These are phyloP conservation scores for Drosophila aff. DNA, from an alignment of 1,140 invertebrate species.

Conservation along the genomic window DNA sequence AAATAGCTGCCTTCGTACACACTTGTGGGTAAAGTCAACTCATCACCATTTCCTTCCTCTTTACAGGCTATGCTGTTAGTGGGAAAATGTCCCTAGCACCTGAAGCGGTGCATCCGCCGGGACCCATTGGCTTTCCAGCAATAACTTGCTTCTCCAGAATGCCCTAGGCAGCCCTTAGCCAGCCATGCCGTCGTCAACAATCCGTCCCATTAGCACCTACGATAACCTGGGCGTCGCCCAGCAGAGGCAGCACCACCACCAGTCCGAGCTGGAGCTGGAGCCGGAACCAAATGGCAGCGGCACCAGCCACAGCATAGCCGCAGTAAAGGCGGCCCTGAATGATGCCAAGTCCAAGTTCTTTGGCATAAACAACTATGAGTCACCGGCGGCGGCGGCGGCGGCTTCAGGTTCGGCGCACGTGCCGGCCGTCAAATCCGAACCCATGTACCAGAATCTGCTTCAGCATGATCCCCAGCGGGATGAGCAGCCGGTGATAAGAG, in stretches of 20 bases:
- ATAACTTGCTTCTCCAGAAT: conserved; percentile 6
- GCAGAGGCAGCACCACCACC: conserved; percentile 18
- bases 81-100: conserved; percentile 16
- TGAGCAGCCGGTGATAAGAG: conserved; percentile 1
- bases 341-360: conserved; percentile 84
- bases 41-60: background rate
- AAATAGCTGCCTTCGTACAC: background rate
- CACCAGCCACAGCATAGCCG: conserved; percentile 76
- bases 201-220: conserved; percentile 79
- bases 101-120: background rate
- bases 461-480: conserved; percentile 24
- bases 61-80: conserved; percentile 15
- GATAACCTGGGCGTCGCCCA: conserved; percentile 69
- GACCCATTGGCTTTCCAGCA: background rate
- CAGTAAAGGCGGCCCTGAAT: conserved; percentile 77
- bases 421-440: conserved; percentile 34
- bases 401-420: conserved; percentile 2
- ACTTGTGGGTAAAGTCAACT: background rate
- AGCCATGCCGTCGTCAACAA: conserved; percentile 61
- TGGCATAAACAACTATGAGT: conserved; percentile 73
- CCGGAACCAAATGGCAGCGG: conserved; percentile 58
- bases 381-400: background rate
- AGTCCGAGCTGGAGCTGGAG: conserved; percentile 26
- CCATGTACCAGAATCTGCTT: conserved; percentile 75
- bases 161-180: background rate